Evolutionary conservation across 2,797 vertebrate species (phyloP), one percentile per base, ranked within the genome.

Genomic region (Antrozous pallidus): DNA sequence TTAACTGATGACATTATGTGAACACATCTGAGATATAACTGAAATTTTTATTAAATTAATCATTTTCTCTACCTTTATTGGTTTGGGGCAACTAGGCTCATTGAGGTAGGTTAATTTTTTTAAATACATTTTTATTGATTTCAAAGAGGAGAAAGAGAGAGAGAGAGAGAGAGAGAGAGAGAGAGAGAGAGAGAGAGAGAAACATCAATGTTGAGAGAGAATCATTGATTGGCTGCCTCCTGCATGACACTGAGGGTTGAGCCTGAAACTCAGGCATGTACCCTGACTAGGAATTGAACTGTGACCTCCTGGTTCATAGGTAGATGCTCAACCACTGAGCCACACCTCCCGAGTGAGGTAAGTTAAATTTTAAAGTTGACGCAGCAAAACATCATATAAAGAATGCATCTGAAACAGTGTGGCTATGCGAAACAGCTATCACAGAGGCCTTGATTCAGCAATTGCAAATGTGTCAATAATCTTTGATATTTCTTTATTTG

Each of bases 61-160:
- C 33, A 67, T 67, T 80, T 90, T 40, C 22, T 65, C 33, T 17
- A 33, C 18, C 4, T 24, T 49, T 87, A 84, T 58, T 81, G 10
- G 38, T 87, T 88, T 67, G 11, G 28, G 17, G 26, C 38, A 67
- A 51, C 7, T 18, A 81, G 28, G 22, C 7, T 47, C 49, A 83
- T 80, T 84, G 78, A 90, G 24, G n/a, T 56, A 75, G 81, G 74
- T 67, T 88, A 14, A 80, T 83, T 90, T 91, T 79, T 63, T 79
- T 65, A 87, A 56, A 61, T 31, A 61, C 31, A 61, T 3, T 61
- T 61, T 61, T 61, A 61, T 61, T 61, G 12, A 61, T 61, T 61
- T 61, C 12, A 61, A 28, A 31, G 28, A 61, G 13, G 58, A 31
- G 28, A 13, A 10, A 58, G 10, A 58, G 56, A 58, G 56, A 28